Percentiles rank a stretch among this genome's conserved stretches.
Conservation (phyloP, 53 echinoderm and acorn worm genomes). For the Hippasteria phrygiana region DNA sequence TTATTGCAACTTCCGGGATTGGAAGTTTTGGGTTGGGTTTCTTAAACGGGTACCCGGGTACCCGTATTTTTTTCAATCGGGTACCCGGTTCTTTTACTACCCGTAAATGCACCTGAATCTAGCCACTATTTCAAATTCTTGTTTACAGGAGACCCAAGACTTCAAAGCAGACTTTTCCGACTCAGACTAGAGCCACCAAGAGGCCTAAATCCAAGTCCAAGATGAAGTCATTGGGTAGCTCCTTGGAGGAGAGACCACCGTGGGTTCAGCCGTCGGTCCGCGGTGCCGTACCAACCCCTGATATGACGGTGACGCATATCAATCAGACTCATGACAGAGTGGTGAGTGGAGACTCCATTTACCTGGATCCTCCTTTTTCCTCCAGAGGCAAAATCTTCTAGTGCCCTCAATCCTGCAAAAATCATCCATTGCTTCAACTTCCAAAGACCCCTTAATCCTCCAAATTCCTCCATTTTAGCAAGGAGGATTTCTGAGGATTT, state of each 20-base stretch:
- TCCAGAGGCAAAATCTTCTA: not conserved
- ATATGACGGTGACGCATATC: slow-evolving; percentile 91
- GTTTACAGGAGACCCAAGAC: slow-evolving; percentile 48
- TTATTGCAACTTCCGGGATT: too few species aligned
- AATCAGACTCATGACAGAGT: slow-evolving; percentile 97
- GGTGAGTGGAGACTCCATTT: slow-evolving; percentile 72
- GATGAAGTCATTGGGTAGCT: not conserved
- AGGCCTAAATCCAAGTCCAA: not conserved
- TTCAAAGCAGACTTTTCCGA: slow-evolving; percentile 51
- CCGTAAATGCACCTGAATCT: too few species aligned
- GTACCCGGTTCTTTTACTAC: too few species aligned
- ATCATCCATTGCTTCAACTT: too few species aligned
- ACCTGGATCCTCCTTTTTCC: not conserved
- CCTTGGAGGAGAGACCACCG: slow-evolving; percentile 69
- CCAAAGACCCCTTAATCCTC: too few species aligned
- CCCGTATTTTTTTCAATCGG: too few species aligned
- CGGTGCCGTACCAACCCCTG: slow-evolving; percentile 84
- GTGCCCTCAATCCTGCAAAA: too few species aligned
- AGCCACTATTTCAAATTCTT: not conserved
- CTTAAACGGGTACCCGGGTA: too few species aligned
- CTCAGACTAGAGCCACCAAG: slow-evolving; percentile 40
- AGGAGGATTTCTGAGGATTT: too few species aligned
- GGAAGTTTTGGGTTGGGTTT: too few species aligned
- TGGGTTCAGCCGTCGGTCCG: slow-evolving; percentile 80
- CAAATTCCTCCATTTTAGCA: too few species aligned